phyloP scores from a whole-genome alignment of 2,797 vertebrate genomes.

The Morus bassanus region DNA sequence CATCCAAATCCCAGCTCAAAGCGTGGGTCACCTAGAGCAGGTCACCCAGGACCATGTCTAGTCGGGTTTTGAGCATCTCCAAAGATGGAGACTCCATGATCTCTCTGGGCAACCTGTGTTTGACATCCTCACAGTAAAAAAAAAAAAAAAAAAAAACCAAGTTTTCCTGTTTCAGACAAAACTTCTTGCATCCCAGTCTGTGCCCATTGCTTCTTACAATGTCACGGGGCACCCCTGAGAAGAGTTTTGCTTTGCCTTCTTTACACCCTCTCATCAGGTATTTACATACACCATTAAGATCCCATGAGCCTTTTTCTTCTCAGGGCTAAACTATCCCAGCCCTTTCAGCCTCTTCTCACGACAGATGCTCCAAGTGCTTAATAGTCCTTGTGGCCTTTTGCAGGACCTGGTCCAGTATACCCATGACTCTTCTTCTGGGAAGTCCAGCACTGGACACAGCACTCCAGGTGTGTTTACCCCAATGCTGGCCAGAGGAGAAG shows the following conservation, averaged over 20 bases:
- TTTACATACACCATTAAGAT: background rate
- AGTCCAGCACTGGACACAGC: background rate
- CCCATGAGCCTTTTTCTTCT: background rate
- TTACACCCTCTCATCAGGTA: background rate
- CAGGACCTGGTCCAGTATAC: background rate
- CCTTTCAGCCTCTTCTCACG: background rate
- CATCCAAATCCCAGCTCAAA: background rate
- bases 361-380: background rate
- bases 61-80: background rate
- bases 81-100: background rate
- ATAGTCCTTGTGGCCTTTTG: background rate
- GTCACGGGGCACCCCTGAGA: accelerated
- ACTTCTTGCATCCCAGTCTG: background rate
- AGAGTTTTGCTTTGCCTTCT: background rate
- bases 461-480: background rate
- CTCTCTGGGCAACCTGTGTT: background rate
- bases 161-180: background rate
- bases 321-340: background rate
- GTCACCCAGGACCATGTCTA: background rate
- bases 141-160: background rate
- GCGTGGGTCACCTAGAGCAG: background rate
- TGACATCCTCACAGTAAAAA: background rate
- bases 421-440: background rate
- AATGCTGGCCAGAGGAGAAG: background rate
- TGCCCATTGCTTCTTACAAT: background rate